Percentiles rank a stretch among this genome's conserved stretches.
These are phyloP conservation scores for Homalodisca vitripennis DNA, from an alignment of 1,140 invertebrate species.

Conservation along the genomic window DNA sequence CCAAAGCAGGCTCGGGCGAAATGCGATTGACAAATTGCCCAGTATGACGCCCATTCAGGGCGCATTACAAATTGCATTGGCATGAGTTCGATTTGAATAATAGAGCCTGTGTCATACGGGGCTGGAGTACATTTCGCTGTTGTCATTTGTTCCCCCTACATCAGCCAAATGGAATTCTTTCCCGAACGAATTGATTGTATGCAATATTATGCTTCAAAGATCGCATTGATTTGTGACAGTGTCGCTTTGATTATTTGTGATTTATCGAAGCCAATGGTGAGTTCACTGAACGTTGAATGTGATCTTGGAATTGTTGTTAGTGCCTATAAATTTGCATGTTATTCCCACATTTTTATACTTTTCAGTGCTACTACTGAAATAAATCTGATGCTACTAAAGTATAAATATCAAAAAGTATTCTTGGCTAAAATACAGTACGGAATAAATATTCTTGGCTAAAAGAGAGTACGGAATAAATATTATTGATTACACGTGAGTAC, in stretches of 20 bases:
- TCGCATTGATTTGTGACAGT: too few relatives aligned
- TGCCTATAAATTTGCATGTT: too few relatives aligned
- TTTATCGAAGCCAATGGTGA: not conserved
- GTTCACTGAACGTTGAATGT: too few relatives aligned
- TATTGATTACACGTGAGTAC: too few relatives aligned
- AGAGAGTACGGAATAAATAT: too few relatives aligned
- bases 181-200: constrained; percentile 15
- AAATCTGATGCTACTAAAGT: too few relatives aligned
- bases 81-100: constrained; percentile 16
- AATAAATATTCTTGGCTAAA: too few relatives aligned
- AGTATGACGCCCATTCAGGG: constrained; percentile 7
- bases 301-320: too few relatives aligned
- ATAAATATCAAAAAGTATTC: too few relatives aligned
- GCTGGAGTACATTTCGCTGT: constrained; percentile 17
- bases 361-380: too few relatives aligned
- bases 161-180: constrained; percentile 18
- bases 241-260: not conserved
- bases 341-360: too few relatives aligned
- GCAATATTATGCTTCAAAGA: constrained; percentile 12
- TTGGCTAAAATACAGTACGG: too few relatives aligned
- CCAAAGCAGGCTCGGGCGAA: not conserved
- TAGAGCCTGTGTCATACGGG: constrained; percentile 1
- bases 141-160: not conserved
- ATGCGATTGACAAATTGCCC: constrained; percentile 19
- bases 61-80: constrained; percentile 7